Percentiles rank a stretch among this genome's conserved stretches.
These are phyloP conservation scores for Eremobia ochroleuca DNA, from an alignment of 2,888 invertebrate species.

Conservation along the genomic window DNA sequence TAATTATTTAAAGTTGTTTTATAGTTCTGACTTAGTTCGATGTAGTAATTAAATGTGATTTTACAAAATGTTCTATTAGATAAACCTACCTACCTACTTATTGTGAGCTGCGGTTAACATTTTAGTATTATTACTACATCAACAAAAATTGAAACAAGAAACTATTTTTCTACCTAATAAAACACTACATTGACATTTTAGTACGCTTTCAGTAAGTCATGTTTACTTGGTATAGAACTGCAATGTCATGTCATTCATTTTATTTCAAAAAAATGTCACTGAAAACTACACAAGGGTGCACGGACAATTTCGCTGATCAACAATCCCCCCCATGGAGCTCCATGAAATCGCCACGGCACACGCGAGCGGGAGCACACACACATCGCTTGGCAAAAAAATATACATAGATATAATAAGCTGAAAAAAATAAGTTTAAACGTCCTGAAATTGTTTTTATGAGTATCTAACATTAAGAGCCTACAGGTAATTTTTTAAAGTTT, in stretches of 20 bases:
- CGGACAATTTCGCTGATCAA: slow-evolving; percentile 73
- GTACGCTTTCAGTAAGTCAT: no score
- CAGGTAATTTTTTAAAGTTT: no score
- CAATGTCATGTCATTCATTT: slow-evolving; percentile 10
- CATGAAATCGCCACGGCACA: slow-evolving; percentile 80
- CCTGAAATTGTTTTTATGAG: slow-evolving; percentile 33
- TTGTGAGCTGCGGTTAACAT: not conserved
- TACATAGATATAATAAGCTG: slow-evolving; percentile 56
- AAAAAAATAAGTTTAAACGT: slow-evolving; percentile 15
- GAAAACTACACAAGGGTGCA: slow-evolving; percentile 71
- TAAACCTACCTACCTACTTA: not conserved
- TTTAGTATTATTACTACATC: not conserved
- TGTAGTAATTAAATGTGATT: not conserved
- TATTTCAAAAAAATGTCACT: slow-evolving; percentile 24
- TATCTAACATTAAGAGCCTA: not conserved
- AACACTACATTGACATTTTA: not conserved
- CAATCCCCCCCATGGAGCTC: slow-evolving; percentile 82
- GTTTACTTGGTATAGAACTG: not conserved
- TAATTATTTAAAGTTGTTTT: not conserved
- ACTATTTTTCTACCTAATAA: not conserved
- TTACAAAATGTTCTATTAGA: no score
- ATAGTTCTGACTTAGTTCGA: no score
- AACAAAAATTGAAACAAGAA: not conserved
- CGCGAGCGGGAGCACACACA: slow-evolving; percentile 66
- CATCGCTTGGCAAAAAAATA: slow-evolving; percentile 72